These are phyloP conservation scores for Melipona quadrifasciata DNA, from an alignment of 1,140 invertebrate genomes.

Conservation along the genomic window DNA sequence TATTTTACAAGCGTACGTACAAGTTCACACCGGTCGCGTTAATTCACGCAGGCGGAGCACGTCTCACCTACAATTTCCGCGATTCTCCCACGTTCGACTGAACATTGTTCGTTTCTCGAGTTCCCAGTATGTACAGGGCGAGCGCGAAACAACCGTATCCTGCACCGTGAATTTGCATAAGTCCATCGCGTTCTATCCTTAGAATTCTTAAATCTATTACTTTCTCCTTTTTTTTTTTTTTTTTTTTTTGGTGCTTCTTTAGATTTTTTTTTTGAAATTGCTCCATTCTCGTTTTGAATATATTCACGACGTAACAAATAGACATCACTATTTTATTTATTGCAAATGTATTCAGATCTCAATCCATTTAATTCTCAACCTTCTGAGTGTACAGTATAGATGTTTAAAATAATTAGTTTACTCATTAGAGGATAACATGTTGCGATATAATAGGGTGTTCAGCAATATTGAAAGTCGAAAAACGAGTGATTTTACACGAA, in stretches of 20 bases:
- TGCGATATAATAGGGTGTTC: no score
- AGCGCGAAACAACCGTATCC: slow-evolving; percentile 25
- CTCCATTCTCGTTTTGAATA: background rate
- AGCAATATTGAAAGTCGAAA: no score
- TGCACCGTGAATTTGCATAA: slow-evolving; percentile 37
- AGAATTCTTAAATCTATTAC: background rate
- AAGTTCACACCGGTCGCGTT: slow-evolving; percentile 24
- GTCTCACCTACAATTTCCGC: slow-evolving; percentile 36
- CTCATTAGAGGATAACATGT: no score
- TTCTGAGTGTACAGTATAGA: no score
- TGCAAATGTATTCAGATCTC: no score
- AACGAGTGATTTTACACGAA: no score
- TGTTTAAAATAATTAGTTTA: no score
- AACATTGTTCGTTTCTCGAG: slow-evolving; percentile 30
- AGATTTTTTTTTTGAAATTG: background rate
- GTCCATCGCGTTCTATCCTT: slow-evolving; percentile 16
- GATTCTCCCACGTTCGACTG: slow-evolving; percentile 46
- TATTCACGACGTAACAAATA: background rate
- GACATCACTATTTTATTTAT: no score
- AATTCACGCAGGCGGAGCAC: slow-evolving; percentile 16
- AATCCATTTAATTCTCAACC: no score
- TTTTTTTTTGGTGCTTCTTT: background rate
- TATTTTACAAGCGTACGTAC: background rate
- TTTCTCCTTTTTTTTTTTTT: background rate
- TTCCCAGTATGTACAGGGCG: background rate